Evolutionary conservation across 2,113 vertebrate species (phyloP).

Genomic region (Eulemur rufifrons): DNA sequence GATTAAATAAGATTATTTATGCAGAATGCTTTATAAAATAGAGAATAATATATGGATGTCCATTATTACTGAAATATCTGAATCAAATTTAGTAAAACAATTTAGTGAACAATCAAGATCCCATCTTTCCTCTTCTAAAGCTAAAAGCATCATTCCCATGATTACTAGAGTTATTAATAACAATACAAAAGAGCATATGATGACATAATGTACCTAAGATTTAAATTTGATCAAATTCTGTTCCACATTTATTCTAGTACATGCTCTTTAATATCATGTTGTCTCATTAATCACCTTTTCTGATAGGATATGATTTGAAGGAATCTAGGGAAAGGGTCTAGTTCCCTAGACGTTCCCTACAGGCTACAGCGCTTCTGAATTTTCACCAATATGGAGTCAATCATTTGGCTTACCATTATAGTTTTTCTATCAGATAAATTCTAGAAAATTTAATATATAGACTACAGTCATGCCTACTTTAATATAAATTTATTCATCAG

Average conservation of each 20-base stretch:
- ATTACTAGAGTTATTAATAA: not conserved
- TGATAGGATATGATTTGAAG: not conserved
- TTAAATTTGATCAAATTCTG: not conserved
- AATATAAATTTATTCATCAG: not conserved
- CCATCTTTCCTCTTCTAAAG: not conserved
- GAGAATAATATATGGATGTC: not conserved
- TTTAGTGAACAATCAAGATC: not conserved
- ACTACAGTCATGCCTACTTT: not conserved
- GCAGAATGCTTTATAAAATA: not conserved
- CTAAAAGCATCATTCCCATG: not conserved
- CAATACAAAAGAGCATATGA: not conserved
- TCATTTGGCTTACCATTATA: not conserved
- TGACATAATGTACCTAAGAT: not conserved
- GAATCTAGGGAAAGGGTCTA: not conserved
- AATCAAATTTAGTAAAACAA: slow-evolving; percentile 1
- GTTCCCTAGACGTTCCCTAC: not conserved
- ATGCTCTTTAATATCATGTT: not conserved
- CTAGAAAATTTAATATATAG: not conserved
- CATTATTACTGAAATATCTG: not conserved
- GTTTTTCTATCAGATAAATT: not conserved
- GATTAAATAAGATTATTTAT: not conserved
- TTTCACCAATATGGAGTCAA: not conserved
- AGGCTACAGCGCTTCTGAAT: not conserved
- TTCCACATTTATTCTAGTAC: not conserved
- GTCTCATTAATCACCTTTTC: not conserved